phyloP scores from a whole-genome alignment of 2,888 invertebrate species.

The Yponomeuta sedellus region DNA sequence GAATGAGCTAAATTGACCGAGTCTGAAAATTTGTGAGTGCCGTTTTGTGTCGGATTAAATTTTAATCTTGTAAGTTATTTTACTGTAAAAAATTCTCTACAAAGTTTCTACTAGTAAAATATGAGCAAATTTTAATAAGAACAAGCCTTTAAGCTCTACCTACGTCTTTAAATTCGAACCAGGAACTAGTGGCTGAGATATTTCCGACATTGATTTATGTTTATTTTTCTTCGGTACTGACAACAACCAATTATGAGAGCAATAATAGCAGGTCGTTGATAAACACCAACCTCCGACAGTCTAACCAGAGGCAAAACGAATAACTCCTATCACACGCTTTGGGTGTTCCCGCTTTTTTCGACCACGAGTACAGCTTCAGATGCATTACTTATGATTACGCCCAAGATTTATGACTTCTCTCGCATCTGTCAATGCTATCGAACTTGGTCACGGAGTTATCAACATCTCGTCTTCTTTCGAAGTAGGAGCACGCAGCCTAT shows the following conservation, averaged over 20 bases:
- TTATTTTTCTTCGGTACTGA: not conserved
- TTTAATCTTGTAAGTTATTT: not conserved
- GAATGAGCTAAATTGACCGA: not conserved
- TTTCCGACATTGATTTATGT: too few species aligned
- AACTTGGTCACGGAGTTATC: slow-evolving; percentile 44
- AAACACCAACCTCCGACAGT: not conserved
- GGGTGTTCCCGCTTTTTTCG: slow-evolving; percentile 24
- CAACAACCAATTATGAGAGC: not conserved
- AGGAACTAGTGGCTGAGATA: not conserved
- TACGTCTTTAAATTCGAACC: not conserved
- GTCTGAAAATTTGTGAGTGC: not conserved
- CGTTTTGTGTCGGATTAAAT: slow-evolving; percentile 2
- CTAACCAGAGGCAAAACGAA: not conserved
- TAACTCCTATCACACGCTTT: slow-evolving; percentile 17
- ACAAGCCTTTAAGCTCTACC: not conserved
- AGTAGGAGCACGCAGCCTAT: slow-evolving; percentile 16
- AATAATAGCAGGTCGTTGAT: not conserved
- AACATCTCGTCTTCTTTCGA: slow-evolving; percentile 18
- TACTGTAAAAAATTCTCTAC: not conserved
- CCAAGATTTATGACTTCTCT: slow-evolving; percentile 48
- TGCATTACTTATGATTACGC: slow-evolving; percentile 38
- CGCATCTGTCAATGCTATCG: slow-evolving; percentile 40
- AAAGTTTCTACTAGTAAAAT: not conserved
- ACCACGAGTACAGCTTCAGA: slow-evolving; percentile 20
- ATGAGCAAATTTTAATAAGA: not conserved